Percentiles rank a stretch among this genome's conserved stretches.
Evolutionary conservation across 1,140 invertebrate species (phyloP).

Genomic region (Lycorma delicatula): DNA sequence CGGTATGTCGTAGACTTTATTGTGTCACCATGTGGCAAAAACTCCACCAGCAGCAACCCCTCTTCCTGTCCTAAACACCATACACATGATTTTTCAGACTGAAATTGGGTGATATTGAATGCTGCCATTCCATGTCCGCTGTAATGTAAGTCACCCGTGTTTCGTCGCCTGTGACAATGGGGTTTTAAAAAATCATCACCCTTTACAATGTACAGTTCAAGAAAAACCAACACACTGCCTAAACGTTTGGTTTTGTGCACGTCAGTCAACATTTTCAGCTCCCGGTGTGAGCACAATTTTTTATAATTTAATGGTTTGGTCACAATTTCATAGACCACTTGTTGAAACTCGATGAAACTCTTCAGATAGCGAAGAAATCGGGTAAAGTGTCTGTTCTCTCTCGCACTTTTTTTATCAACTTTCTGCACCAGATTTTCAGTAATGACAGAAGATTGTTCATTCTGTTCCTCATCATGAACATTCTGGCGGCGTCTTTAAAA

Average conservation of each 20-base stretch:
- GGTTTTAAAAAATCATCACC: background rate
- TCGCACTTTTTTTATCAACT: no score
- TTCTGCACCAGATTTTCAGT: no score
- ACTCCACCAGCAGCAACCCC: background rate
- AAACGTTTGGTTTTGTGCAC: background rate
- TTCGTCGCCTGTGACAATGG: no score
- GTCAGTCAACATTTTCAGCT: background rate
- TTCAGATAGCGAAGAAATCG: no score
- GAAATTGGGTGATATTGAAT: background rate
- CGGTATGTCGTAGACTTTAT: no score
- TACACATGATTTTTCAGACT: background rate
- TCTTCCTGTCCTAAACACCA: background rate
- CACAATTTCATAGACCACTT: background rate
- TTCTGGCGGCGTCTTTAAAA: no score
- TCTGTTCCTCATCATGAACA: no score
- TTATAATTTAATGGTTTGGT: background rate
- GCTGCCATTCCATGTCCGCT: constrained; percentile 4
- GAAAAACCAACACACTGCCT: background rate
- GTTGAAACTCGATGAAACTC: no score
- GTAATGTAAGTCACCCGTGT: no score
- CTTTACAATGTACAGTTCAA: background rate
- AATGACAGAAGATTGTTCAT: no score
- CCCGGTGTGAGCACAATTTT: background rate
- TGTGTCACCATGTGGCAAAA: no score
- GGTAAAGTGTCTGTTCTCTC: no score